These are phyloP conservation scores for Andrena dorsata DNA, from an alignment of 2,888 invertebrate genomes.

Conservation along the genomic window DNA sequence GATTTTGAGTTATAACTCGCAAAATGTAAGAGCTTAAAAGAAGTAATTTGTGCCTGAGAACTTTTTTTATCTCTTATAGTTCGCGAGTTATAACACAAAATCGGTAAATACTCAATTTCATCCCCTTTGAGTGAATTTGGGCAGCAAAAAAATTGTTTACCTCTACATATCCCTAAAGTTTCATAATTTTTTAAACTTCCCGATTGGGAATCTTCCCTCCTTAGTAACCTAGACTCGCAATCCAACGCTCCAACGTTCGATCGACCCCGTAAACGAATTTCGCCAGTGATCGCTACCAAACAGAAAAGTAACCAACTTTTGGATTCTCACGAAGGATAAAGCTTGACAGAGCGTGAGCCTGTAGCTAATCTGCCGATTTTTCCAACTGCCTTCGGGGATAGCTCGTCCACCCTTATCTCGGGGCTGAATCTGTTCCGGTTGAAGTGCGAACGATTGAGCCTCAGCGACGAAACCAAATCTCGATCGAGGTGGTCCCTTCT, in stretches of 20 bases:
- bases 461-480: constrained; percentile 71
- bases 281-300: background rate
- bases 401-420: constrained; percentile 56
- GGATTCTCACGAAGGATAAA: constrained; percentile 2
- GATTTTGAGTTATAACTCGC: too few species aligned
- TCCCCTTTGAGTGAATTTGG: too few species aligned
- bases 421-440: constrained; percentile 47
- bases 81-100: too few species aligned
- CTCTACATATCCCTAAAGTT: too few species aligned
- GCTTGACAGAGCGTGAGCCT: constrained; percentile 11
- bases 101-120: too few species aligned
- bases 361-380: constrained; percentile 21
- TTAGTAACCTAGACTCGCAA: too few species aligned
- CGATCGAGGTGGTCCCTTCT: constrained; percentile 72
- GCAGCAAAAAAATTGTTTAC: too few species aligned
- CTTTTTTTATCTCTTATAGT: too few species aligned
- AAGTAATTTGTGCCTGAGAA: too few species aligned
- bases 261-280: background rate
- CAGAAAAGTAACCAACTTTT: background rate
- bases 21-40: too few species aligned
- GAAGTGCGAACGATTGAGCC: constrained; percentile 68
- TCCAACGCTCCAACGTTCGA: background rate
- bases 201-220: too few species aligned
- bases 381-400: constrained; percentile 29
- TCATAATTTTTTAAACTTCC: too few species aligned